Base-by-base conservation (phyloP, 2,797 vertebrate genomes). In the Coregonus ussuriensis region DNA sequence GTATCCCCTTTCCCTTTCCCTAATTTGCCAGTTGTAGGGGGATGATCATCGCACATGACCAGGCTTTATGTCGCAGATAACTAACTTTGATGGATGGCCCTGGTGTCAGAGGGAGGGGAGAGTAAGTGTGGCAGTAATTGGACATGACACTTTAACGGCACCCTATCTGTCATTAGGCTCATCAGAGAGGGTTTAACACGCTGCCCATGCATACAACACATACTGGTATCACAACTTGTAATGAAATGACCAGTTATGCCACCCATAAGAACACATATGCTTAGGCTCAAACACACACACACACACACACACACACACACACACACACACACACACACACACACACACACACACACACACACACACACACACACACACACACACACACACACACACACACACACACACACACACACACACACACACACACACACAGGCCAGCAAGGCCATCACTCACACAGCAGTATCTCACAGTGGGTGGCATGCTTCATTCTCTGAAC, bases 61-160 rank as follows among this genome's bases (percentile, higher is more conserved):
- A 76, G 76, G 79, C 74, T 67, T 78, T 78, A 81, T 15, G 35
- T 2, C 37, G 80, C 78, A 73, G 76, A 54, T 33, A 76, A 80
- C 41, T 53, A 74, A 65, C 65, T 52, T 53, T 75, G 79, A 83
- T 76, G 78, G 65, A 74, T 76, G 72, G 76, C 54, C 9, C 0
- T 63, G 5, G 4, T 81, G 85, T 84, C 84, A 74, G 29, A 14
- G 83, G 6, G 70, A 51, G 11, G 51, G 83, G 77, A 78, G 83
- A 89, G 87, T 79, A 81, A 68, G 29, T 37, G 31, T 59, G 9
- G 29, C 15, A 3, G 79, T 88, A 85, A 91, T 88, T 86, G 85
- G 81, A 86, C 66, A 25, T 81, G 90, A 88, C 89, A 81, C 72
- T 79, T 91, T 86, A 89, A 89, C 89, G 88, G 86, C 83, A 83